A percentile compares a stretch with the other conserved stretches of the same genome.
phyloP scores from a whole-genome alignment of 2,113 vertebrate species.

The Cyphomyrus discorhynchus region DNA sequence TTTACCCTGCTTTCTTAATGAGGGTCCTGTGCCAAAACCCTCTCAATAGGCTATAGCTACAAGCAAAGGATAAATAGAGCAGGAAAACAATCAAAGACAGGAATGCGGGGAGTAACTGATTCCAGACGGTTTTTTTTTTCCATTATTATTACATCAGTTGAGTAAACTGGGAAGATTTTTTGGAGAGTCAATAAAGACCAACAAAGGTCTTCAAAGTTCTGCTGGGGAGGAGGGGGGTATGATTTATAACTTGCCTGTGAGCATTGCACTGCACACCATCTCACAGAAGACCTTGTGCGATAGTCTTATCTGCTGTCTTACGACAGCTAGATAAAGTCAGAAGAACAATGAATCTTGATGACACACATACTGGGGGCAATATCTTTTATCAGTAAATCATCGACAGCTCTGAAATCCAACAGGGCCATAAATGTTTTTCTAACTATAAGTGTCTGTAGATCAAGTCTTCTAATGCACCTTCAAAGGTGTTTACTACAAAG shows the following conservation, averaged over 20 bases:
- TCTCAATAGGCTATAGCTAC: background rate
- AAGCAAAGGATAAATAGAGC: constrained; percentile 11
- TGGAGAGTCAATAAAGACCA: constrained; percentile 15
- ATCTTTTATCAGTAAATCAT: constrained; percentile 16
- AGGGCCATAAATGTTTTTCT: background rate
- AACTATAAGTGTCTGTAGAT: background rate
- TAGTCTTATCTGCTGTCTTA: background rate
- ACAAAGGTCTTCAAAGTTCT: constrained; percentile 13
- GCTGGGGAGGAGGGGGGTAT: background rate
- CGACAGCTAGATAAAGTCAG: background rate
- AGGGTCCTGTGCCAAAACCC: background rate
- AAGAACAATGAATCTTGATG: background rate
- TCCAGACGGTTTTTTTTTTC: constrained; percentile 13
- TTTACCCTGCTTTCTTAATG: background rate
- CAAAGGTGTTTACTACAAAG: background rate
- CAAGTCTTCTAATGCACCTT: background rate
- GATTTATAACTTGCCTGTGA: constrained; percentile 13
- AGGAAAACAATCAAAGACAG: constrained; percentile 19
- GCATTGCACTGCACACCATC: background rate
- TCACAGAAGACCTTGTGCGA: background rate
- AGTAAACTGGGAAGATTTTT: constrained; percentile 10
- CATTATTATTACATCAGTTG: constrained; percentile 18
- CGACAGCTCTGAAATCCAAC: background rate
- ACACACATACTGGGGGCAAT: background rate
- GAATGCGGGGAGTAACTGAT: constrained; percentile 13